Evolutionary conservation across 1,140 invertebrate species (phyloP).

Genomic region (Panagrolaimus sp.): DNA sequence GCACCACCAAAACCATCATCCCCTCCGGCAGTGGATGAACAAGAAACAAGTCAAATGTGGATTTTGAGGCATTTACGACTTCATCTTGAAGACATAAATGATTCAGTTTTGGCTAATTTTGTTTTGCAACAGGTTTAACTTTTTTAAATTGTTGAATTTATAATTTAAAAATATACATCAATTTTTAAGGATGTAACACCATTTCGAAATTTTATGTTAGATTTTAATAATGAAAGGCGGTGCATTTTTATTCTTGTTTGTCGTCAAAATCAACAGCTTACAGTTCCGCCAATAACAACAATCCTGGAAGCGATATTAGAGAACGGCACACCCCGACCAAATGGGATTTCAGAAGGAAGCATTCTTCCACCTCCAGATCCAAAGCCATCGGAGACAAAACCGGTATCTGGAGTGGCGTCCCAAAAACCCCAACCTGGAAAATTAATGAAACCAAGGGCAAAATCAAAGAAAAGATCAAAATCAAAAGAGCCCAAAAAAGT

Average conservation of each 20-base stretch:
- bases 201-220: neutral
- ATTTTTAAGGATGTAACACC: conserved; percentile 6
- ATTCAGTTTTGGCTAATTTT: conserved; percentile 13
- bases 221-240: conserved; percentile 1
- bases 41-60: conserved; percentile 9
- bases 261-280: neutral
- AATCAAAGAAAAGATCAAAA: neutral
- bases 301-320: neutral
- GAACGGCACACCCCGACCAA: too few relatives aligned
- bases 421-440: neutral
- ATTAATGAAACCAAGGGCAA: neutral
- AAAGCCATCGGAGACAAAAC: neutral
- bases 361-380: neutral
- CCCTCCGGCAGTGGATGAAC: neutral
- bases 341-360: too few relatives aligned
- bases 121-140: neutral
- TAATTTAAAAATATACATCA: too few relatives aligned
- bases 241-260: neutral
- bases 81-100: conserved; percentile 12
- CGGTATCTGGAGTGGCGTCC: neutral
- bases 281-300: neutral
- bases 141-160: neutral
- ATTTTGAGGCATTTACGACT: conserved; percentile 12
- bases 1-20: too few relatives aligned
- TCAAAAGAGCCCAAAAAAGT: neutral